Evolutionary conservation across 2,888 invertebrate species (phyloP).

Genomic region (Lasioglossum morio): DNA sequence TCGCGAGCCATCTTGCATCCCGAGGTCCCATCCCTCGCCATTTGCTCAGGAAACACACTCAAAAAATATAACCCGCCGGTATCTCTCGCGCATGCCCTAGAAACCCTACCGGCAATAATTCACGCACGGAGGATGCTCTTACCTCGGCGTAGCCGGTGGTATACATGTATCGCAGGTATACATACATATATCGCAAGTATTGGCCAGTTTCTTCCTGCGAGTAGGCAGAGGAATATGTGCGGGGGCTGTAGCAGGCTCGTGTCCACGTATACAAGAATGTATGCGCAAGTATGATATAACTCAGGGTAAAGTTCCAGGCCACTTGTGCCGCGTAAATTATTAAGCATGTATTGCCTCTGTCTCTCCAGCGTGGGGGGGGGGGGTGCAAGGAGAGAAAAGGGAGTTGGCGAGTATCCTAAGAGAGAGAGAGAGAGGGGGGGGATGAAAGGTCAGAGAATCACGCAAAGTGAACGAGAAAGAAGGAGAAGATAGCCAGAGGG

Average conservation of each 20-base stretch:
- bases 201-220: constrained; percentile 60
- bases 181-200: constrained; percentile 46
- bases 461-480: constrained; percentile 20
- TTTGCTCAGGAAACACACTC: constrained; percentile 57
- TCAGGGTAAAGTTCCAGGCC: constrained; percentile 79
- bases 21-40: constrained; percentile 44
- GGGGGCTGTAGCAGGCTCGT: constrained; percentile 35
- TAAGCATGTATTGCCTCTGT: constrained; percentile 77
- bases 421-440: constrained; percentile 10
- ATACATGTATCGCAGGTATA: constrained; percentile 27
- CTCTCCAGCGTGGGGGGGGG: constrained; percentile 37
- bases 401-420: constrained; percentile 17
- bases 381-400: constrained; percentile 17
- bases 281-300: constrained; percentile 77
- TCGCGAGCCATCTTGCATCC: constrained; percentile 41
- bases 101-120: constrained; percentile 77
- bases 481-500: constrained; percentile 40
- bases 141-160: constrained; percentile 58
- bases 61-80: constrained; percentile 67
- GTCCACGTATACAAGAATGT: constrained; percentile 66
- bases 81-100: constrained; percentile 71
- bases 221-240: constrained; percentile 18
- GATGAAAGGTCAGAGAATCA: constrained; percentile 67
- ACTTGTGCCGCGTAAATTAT: constrained; percentile 80
- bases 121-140: constrained; percentile 75